A percentile compares a stretch with the other conserved stretches of the same genome.
Conservation (phyloP, 2,113 vertebrate species). For the Rhinopomastus cyanomelas region DNA sequence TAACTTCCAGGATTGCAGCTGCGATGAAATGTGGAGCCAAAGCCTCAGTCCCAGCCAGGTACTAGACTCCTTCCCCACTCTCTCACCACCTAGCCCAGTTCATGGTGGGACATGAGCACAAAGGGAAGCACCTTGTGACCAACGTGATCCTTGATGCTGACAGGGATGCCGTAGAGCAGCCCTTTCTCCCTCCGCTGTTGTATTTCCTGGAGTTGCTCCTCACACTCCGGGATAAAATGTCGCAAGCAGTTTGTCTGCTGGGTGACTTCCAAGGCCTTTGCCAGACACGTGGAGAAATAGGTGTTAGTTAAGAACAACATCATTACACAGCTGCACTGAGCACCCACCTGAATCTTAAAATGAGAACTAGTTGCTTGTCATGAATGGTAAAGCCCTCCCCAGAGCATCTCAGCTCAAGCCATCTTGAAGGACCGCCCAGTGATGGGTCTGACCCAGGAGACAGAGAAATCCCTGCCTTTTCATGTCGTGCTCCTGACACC, state of each 20-base stretch:
- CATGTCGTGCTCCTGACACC: not conserved
- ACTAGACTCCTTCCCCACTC: not conserved
- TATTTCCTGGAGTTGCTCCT: conserved; percentile 74
- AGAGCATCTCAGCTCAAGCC: not conserved
- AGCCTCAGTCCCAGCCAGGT: not conserved
- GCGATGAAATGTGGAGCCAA: not conserved
- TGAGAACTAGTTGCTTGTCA: not conserved
- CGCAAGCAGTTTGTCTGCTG: conserved; percentile 79
- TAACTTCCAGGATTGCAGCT: not conserved
- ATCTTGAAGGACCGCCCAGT: not conserved
- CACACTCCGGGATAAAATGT: conserved; percentile 79
- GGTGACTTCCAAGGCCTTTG: conserved; percentile 78
- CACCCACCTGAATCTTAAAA: not conserved
- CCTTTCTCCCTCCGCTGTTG: conserved; percentile 60
- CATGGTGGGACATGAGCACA: rapidly evolving
- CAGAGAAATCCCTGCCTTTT: not conserved
- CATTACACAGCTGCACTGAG: not conserved
- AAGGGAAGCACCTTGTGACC: conserved; percentile 72
- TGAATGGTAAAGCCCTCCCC: not conserved
- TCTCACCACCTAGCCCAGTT: not conserved
- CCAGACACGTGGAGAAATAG: not conserved
- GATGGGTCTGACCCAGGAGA: not conserved
- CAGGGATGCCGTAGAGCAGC: conserved; percentile 80
- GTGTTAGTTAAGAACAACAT: not conserved
- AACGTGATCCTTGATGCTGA: conserved; percentile 85